Conservation (phyloP, 2,888 invertebrate species). For the Thumatha senex region DNA sequence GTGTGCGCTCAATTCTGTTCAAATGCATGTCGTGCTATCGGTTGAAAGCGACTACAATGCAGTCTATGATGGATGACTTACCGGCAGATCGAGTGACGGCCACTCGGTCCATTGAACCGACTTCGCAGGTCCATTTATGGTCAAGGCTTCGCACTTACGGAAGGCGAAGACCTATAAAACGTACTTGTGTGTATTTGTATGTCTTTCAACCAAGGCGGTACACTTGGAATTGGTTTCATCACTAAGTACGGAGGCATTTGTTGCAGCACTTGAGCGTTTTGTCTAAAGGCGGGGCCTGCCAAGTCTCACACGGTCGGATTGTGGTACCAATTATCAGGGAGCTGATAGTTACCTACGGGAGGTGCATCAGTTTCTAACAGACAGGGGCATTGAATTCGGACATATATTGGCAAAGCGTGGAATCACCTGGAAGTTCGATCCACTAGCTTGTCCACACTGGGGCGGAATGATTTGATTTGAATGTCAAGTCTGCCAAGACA, state of each 20-base stretch:
- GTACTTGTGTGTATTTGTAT: background rate
- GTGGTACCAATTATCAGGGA: background rate
- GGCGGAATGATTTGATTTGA: constrained; percentile 8
- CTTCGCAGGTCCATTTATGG: background rate
- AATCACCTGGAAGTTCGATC: constrained; percentile 2
- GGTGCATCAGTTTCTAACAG: background rate
- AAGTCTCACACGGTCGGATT: background rate
- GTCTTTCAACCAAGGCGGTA: background rate
- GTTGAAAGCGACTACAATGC: background rate
- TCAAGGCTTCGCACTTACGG: background rate
- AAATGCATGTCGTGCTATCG: background rate
- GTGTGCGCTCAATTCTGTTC: background rate
- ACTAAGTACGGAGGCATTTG: background rate
- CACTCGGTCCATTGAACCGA: background rate
- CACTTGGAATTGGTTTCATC: background rate
- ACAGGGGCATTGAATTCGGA: background rate
- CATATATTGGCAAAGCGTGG: background rate
- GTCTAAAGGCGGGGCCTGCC: background rate
- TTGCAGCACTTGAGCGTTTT: background rate
- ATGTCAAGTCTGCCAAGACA: constrained; percentile 10
- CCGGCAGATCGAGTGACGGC: background rate
- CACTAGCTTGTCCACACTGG: constrained; percentile 10
- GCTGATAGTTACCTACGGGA: background rate
- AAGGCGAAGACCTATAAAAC: background rate
- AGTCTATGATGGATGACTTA: background rate